Percentiles rank a stretch among this genome's conserved stretches.
Evolutionary conservation across 2,888 invertebrate species (phyloP).

Genomic region (Meliscaeva auricollis): DNA sequence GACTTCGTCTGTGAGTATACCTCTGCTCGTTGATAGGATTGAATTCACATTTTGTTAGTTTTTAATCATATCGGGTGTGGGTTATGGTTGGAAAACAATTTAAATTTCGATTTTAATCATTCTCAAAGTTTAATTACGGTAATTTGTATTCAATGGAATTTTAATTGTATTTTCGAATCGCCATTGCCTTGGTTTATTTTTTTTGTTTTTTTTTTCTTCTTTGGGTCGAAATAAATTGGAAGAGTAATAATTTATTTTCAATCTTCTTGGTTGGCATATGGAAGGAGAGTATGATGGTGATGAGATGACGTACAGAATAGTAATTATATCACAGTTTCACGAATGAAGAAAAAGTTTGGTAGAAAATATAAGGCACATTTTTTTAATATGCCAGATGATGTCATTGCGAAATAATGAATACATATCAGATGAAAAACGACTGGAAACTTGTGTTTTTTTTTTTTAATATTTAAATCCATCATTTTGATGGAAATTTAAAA

Average conservation of each 20-base stretch:
- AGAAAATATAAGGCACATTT: neutral
- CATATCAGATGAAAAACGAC: no score
- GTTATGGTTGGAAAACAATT: neutral
- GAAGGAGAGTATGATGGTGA: neutral
- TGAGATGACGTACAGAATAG: slow-evolving; percentile 5
- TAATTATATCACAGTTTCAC: neutral
- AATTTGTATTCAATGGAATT: slow-evolving; percentile 35
- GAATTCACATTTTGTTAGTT: slow-evolving; percentile 1
- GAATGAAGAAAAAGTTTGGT: neutral
- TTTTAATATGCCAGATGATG: no score
- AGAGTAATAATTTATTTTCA: slow-evolving; percentile 34
- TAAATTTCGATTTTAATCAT: slow-evolving; percentile 31
- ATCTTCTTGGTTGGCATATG: slow-evolving; percentile 17
- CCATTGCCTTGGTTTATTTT: neutral
- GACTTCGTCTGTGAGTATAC: neutral
- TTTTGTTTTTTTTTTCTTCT: neutral
- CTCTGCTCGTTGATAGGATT: neutral
- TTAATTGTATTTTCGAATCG: slow-evolving; percentile 29
- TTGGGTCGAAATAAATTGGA: slow-evolving; percentile 1
- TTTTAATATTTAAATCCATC: no score
- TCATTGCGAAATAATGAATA: no score
- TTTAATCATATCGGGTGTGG: neutral
- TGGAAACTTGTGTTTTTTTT: no score
- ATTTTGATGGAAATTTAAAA: no score
- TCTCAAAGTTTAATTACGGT: slow-evolving; percentile 10